Conservation (phyloP, 2,888 invertebrate genomes). For the Halictus ligatus region DNA sequence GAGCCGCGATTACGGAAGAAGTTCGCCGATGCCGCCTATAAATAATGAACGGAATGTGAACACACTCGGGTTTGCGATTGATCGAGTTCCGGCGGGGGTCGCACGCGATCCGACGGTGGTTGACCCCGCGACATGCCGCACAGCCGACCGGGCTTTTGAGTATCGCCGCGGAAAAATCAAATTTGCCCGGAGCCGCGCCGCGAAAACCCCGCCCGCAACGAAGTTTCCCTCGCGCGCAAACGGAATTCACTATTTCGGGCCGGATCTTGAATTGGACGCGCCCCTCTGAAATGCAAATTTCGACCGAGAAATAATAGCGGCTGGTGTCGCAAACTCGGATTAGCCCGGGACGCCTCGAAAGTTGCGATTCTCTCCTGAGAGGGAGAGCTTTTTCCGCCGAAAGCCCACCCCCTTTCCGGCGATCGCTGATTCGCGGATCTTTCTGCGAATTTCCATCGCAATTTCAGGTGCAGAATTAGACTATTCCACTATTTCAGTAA, state of each 20-base stretch:
- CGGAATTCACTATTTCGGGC: slow-evolving; percentile 31
- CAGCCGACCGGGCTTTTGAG: slow-evolving; percentile 25
- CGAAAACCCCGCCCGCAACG: slow-evolving; percentile 16
- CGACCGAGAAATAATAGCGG: background rate
- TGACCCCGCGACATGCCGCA: slow-evolving; percentile 41
- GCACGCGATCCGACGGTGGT: slow-evolving; percentile 59
- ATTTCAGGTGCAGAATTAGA: too few species aligned
- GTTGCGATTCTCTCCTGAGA: background rate
- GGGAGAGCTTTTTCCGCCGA: background rate
- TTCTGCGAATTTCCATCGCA: background rate
- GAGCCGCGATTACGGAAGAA: slow-evolving; percentile 4
- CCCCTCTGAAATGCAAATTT: background rate
- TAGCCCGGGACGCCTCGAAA: background rate
- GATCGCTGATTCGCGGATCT: background rate
- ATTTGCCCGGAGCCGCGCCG: slow-evolving; percentile 28
- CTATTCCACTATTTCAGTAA: background rate
- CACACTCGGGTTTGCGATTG: slow-evolving; percentile 55
- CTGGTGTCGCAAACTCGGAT: slow-evolving; percentile 1
- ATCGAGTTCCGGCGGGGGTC: slow-evolving; percentile 47
- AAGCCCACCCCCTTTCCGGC: background rate
- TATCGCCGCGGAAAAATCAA: slow-evolving; percentile 50
- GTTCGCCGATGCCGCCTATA: slow-evolving; percentile 44
- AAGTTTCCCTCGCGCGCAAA: slow-evolving; percentile 7
- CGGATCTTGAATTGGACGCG: background rate
- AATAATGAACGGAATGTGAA: slow-evolving; percentile 52